Conservation (phyloP, 2,113 vertebrate species). For the Morone chrysops region DNA sequence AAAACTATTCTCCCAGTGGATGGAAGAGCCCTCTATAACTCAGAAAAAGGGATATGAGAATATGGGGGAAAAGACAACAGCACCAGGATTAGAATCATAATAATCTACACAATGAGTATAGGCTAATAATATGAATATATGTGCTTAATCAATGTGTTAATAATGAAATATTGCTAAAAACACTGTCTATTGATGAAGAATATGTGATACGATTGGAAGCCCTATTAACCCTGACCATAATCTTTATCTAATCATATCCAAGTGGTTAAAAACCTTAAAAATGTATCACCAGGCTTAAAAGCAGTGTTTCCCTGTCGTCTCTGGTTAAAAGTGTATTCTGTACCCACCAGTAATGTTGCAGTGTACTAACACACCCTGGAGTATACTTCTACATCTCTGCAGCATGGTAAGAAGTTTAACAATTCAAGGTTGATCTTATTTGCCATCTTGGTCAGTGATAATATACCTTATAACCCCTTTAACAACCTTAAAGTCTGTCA, state of each 20-base stretch:
- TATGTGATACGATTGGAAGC: too few relatives aligned
- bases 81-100: not conserved
- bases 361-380: too few relatives aligned
- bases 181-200: too few relatives aligned
- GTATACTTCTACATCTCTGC: too few relatives aligned
- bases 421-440: conserved; percentile 40
- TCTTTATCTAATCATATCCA: not conserved
- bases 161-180: too few relatives aligned
- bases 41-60: too few relatives aligned
- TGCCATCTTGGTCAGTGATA: conserved; percentile 33
- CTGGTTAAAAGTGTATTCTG: not conserved
- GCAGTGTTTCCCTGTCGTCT: not conserved
- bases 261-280: not conserved
- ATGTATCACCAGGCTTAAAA: not conserved
- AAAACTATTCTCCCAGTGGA: not conserved
- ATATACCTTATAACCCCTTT: conserved; percentile 27
- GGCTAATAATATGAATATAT: not conserved
- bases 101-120: not conserved
- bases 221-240: not conserved
- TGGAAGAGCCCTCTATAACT: not conserved
- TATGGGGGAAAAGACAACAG: too few relatives aligned
- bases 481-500: conserved; percentile 34
- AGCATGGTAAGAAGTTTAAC: not conserved
- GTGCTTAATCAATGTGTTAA: not conserved
- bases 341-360: too few relatives aligned